phyloP scores from a whole-genome alignment of 2,888 invertebrate genomes.

The Sinhomidia bicolor region DNA sequence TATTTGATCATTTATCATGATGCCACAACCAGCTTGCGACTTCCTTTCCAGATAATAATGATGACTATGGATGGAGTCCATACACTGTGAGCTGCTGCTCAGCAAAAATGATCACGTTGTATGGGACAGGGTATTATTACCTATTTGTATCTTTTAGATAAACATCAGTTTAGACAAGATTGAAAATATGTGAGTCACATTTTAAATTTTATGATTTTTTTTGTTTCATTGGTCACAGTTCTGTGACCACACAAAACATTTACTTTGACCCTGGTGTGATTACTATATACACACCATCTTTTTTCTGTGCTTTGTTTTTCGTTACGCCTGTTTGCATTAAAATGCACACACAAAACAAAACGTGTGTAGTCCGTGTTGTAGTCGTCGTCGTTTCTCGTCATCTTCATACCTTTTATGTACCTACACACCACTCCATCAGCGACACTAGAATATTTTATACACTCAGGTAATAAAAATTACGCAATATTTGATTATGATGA shows the following conservation, averaged over 20 bases:
- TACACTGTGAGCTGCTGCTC: no score
- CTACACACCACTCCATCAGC: slow-evolving; percentile 1
- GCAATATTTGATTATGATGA: slow-evolving; percentile 54
- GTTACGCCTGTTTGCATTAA: slow-evolving; percentile 42
- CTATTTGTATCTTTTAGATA: slow-evolving; percentile 1
- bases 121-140: not conserved
- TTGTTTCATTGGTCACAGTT: slow-evolving; percentile 17
- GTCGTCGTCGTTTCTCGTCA: not conserved
- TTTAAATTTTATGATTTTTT: slow-evolving; percentile 18
- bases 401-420: slow-evolving; percentile 16
- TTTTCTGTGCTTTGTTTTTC: not conserved
- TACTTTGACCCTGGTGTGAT: not conserved
- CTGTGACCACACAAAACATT: slow-evolving; percentile 43
- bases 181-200: slow-evolving; percentile 26
- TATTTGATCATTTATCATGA: slow-evolving; percentile 17
- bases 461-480: slow-evolving; percentile 48
- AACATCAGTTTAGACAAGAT: slow-evolving; percentile 7
- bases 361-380: not conserved
- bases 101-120: no score
- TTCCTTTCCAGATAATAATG: not conserved
- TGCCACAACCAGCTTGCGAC: not conserved
- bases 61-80: not conserved
- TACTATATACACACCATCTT: slow-evolving; percentile 15
- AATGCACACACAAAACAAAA: no score
- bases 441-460: not conserved